Conservation (phyloP, 1,140 invertebrate species). For the Bombus pyrosoma region DNA sequence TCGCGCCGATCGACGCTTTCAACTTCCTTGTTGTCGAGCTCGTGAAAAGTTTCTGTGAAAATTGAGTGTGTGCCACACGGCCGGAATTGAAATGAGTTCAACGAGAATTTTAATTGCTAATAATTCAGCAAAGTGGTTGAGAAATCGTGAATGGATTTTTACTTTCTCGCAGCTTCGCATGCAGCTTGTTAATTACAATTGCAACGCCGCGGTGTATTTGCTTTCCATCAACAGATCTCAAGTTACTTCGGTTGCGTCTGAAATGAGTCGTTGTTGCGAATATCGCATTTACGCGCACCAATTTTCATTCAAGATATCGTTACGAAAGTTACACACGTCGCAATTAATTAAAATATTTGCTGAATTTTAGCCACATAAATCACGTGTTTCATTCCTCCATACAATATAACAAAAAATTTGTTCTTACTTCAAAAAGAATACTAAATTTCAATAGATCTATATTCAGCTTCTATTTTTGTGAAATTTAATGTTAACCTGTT, state of each 20-base stretch:
- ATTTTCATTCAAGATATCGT: background rate
- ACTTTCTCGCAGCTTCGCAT: background rate
- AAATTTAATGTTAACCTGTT: background rate
- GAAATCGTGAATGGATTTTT: conserved; percentile 1
- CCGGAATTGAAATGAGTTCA: conserved; percentile 1
- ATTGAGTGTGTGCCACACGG: background rate
- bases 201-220: background rate
- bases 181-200: background rate
- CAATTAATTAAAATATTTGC: background rate
- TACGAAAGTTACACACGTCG: background rate
- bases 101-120: conserved; percentile 14
- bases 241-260: background rate
- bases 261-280: background rate
- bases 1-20: background rate
- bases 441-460: background rate
- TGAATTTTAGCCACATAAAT: background rate
- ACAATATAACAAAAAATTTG: background rate
- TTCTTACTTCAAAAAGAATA: background rate
- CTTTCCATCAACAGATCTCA: background rate
- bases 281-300: background rate
- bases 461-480: background rate
- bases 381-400: background rate
- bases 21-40: conserved; percentile 24
- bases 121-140: background rate
- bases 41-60: conserved; percentile 23